phyloP scores from a whole-genome alignment of 2,113 vertebrate genomes.

The Mirounga angustirostris region DNA sequence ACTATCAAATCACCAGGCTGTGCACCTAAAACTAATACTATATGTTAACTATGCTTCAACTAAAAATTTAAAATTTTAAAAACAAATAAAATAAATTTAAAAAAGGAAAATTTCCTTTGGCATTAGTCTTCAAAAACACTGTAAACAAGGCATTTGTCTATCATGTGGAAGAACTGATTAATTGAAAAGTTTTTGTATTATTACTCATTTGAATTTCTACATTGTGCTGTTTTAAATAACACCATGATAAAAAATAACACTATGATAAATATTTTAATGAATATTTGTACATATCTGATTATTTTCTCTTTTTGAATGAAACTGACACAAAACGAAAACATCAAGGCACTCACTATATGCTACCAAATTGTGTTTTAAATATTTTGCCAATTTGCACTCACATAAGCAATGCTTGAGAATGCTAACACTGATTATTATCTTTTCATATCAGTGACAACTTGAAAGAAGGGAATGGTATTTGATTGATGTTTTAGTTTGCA shows the following conservation, averaged over 20 bases:
- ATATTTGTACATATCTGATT: conserved; percentile 32
- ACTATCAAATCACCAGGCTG: not conserved
- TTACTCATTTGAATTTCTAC: not conserved
- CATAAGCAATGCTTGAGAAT: conserved; percentile 15
- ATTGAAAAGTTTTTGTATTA: not conserved
- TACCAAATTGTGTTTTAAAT: conserved; percentile 57
- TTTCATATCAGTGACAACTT: conserved; percentile 35
- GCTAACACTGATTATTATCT: conserved; percentile 48
- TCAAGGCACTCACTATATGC: not conserved
- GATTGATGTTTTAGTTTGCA: conserved; percentile 50
- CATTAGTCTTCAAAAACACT: not conserved
- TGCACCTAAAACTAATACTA: not conserved
- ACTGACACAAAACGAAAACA: conserved; percentile 52
- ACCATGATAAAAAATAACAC: conserved; percentile 10
- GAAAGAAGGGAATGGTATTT: not conserved
- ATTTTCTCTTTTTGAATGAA: conserved; percentile 20
- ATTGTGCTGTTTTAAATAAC: conserved; percentile 11
- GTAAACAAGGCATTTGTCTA: not conserved
- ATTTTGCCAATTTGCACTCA: conserved; percentile 59
- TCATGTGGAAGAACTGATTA: not conserved
- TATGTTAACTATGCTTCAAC: not conserved
- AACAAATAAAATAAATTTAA: not conserved
- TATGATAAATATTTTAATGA: conserved; percentile 7
- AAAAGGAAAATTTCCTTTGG: not conserved
- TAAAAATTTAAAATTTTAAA: not conserved